phyloP scores from a whole-genome alignment of 2,888 invertebrate genomes.

The Xylota segnis region DNA sequence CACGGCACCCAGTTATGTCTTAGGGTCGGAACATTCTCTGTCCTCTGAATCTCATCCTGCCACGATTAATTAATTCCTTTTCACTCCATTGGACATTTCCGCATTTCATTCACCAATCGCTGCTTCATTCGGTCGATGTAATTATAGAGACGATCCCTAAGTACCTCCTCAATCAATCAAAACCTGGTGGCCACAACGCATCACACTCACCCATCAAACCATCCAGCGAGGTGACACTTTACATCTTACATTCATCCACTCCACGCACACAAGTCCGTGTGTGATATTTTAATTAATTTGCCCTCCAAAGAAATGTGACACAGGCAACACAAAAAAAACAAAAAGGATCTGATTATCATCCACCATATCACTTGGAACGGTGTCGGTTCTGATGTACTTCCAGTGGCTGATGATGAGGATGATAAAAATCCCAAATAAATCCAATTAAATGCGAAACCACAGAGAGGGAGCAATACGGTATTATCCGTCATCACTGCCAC shows the following conservation, averaged over 20 bases:
- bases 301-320: conserved; percentile 14
- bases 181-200: conserved; percentile 4
- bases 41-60: no score
- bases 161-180: conserved; percentile 22
- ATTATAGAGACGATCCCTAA: conserved; percentile 2
- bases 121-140: conserved; percentile 3
- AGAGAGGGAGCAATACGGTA: conserved; percentile 34
- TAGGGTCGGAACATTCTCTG: no score
- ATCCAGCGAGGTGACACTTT: conserved; percentile 33
- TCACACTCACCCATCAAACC: conserved; percentile 38
- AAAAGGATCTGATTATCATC: conserved; percentile 55
- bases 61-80: neutral
- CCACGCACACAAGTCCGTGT: conserved; percentile 5
- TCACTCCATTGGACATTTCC: conserved; percentile 4
- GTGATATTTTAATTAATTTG: conserved; percentile 74
- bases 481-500: conserved; percentile 65
- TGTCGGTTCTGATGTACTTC: conserved; percentile 50
- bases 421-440: conserved; percentile 75
- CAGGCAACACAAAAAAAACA: neutral
- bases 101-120: conserved; percentile 31
- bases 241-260: conserved; percentile 18
- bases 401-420: conserved; percentile 38
- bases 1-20: no score
- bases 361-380: conserved; percentile 35
- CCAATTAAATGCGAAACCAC: conserved; percentile 70